phyloP scores from a whole-genome alignment of 2,113 vertebrate species.

The Verasper variegatus region DNA sequence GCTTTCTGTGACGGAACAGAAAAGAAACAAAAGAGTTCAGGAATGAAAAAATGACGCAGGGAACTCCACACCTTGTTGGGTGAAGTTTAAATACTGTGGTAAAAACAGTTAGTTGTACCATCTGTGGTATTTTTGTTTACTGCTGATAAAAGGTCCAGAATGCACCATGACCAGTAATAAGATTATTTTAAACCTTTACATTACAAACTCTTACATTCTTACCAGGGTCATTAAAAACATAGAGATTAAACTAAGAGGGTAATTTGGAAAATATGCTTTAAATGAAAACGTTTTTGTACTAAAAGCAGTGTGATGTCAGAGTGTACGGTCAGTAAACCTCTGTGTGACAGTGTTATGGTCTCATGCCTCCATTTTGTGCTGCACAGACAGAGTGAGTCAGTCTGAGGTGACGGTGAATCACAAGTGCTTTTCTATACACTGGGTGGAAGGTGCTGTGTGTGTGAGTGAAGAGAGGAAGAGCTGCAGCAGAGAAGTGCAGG shows the following conservation, averaged over 20 bases:
- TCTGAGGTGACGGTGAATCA: constrained; percentile 41
- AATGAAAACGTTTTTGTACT: too few relatives aligned
- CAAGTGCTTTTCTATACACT: background rate
- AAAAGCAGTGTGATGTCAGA: background rate
- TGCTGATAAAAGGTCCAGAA: too few relatives aligned
- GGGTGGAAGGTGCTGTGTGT: too few relatives aligned
- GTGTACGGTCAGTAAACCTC: background rate
- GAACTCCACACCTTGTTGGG: too few relatives aligned
- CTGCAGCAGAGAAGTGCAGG: background rate
- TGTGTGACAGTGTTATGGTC: background rate
- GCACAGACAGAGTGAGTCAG: constrained; percentile 56
- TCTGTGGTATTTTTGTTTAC: too few relatives aligned
- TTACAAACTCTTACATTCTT: too few relatives aligned
- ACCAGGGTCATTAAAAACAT: background rate
- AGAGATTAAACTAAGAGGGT: background rate
- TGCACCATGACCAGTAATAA: too few relatives aligned
- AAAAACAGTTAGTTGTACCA: too few relatives aligned
- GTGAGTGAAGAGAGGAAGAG: too few relatives aligned
- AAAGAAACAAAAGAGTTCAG: background rate
- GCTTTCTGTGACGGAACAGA: constrained; percentile 82
- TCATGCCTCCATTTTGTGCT: constrained; percentile 42
- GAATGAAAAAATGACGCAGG: too few relatives aligned
- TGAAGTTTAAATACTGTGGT: background rate
- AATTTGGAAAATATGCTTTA: too few relatives aligned
- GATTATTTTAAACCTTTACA: background rate